A percentile compares a stretch with the other conserved stretches of the same genome.
phyloP scores from a whole-genome alignment of 2,797 vertebrate species.

The Coregonus suidteri region DNA sequence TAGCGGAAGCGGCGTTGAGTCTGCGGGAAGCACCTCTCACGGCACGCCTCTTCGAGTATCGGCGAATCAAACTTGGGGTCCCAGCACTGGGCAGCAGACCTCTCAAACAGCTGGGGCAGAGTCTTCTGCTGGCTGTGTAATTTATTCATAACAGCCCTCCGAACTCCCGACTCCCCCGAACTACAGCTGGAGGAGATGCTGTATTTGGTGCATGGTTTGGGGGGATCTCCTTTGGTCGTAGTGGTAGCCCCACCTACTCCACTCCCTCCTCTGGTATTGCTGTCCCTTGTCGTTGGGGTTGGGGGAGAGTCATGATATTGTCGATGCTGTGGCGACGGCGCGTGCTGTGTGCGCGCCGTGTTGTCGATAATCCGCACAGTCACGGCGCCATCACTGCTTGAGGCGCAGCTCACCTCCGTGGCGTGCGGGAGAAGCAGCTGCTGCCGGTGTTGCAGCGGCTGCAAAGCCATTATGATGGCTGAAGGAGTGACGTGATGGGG shows the following conservation, averaged over 20 bases:
- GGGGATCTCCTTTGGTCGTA: slow-evolving; percentile 65
- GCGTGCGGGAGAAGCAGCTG: slow-evolving; percentile 81
- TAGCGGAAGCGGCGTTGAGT: slow-evolving; percentile 92
- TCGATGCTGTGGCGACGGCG: slow-evolving; percentile 30
- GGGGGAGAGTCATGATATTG: slow-evolving; percentile 43
- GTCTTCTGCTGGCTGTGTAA: slow-evolving; percentile 69
- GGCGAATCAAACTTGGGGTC: slow-evolving; percentile 95
- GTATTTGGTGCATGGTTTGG: slow-evolving; percentile 84
- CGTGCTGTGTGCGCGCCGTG: slow-evolving; percentile 63
- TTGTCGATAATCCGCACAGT: slow-evolving; percentile 84
- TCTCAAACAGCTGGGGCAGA: slow-evolving; percentile 90
- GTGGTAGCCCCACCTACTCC: slow-evolving; percentile 54
- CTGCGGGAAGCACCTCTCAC: slow-evolving; percentile 95
- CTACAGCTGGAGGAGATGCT: slow-evolving; percentile 96
- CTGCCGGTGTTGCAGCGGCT: slow-evolving; percentile 83
- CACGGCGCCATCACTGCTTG: slow-evolving; percentile 83
- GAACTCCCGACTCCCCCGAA: slow-evolving; percentile 85
- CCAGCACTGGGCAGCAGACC: slow-evolving; percentile 94
- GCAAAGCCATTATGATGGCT: slow-evolving; percentile 87
- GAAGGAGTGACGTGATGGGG: slow-evolving; percentile 48
- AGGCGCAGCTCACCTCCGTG: slow-evolving; percentile 92
- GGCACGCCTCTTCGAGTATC: slow-evolving; percentile 92
- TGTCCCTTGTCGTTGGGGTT: slow-evolving; percentile 52
- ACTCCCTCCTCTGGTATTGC: slow-evolving; percentile 32
- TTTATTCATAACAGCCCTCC: slow-evolving; percentile 64